Conservation (phyloP, 2,113 vertebrate species). For the Rhinichthys klamathensis region DNA sequence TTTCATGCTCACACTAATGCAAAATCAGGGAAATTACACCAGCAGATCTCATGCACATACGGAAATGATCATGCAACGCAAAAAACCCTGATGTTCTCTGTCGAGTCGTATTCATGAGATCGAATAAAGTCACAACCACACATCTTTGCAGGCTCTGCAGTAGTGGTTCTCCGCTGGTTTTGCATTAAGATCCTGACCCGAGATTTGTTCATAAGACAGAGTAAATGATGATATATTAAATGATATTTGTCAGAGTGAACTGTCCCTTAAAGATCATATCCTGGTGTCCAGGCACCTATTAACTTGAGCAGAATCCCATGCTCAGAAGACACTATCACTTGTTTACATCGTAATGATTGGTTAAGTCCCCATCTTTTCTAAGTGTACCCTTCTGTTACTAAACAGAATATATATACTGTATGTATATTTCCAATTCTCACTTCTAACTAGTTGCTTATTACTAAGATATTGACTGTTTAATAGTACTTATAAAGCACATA, state of each 20-base stretch:
- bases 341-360: not conserved
- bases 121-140: not conserved
- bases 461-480: too few relatives aligned
- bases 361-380: not conserved
- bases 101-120: not conserved
- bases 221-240: too few relatives aligned
- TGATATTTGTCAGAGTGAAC: too few relatives aligned
- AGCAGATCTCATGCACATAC: constrained; percentile 50
- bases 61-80: constrained; percentile 37
- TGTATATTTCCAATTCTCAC: too few relatives aligned
- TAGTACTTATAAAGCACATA: too few relatives aligned
- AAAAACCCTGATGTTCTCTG: constrained; percentile 12
- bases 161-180: not conserved
- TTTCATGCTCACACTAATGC: constrained; percentile 67
- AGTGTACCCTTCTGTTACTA: not conserved
- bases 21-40: constrained; percentile 69
- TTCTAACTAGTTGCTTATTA: too few relatives aligned
- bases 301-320: not conserved
- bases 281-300: not conserved
- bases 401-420: not conserved
- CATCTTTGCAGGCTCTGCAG: not conserved
- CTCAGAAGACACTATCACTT: not conserved
- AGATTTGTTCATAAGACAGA: not conserved
- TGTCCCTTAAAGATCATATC: too few relatives aligned
- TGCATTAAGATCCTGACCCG: not conserved